Evolutionary conservation across 2,797 vertebrate species (phyloP).

Genomic region (Oophaga sylvatica): DNA sequence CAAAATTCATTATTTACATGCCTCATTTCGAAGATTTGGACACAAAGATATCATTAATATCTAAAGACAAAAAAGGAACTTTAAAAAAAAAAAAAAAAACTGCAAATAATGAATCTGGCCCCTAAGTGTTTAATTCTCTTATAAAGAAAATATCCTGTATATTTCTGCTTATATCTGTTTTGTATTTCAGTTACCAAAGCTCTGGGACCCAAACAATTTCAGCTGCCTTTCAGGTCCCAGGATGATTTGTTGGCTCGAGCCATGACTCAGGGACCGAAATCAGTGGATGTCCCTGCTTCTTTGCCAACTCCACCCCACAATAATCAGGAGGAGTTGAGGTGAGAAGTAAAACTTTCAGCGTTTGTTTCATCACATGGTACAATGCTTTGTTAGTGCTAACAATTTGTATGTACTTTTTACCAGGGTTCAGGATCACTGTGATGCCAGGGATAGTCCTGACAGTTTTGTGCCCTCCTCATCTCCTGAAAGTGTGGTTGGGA

Average conservation of each 20-base stretch:
- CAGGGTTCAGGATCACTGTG: constrained; percentile 90
- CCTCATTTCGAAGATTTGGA: too few species aligned
- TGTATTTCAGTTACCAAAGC: constrained; percentile 84
- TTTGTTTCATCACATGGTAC: not conserved
- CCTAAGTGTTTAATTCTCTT: not conserved
- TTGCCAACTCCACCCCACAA: constrained; percentile 98
- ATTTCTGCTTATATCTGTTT: not conserved
- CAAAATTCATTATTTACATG: too few species aligned
- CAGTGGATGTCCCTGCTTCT: constrained; percentile 95
- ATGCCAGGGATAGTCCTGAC: constrained; percentile 92
- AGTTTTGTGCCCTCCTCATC: constrained; percentile 98
- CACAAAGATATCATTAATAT: too few species aligned
- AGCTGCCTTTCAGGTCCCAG: constrained; percentile 90
- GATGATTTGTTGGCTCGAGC: constrained; percentile 92
- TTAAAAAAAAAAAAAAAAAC: too few species aligned
- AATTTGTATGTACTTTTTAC: not conserved
- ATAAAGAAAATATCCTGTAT: not conserved
- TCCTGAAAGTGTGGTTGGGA: constrained; percentile 94
- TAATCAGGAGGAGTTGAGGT: constrained; percentile 98
- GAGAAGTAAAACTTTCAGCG: not conserved
- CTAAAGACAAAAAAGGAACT: too few species aligned
- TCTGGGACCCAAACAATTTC: constrained; percentile 89
- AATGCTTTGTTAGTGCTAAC: not conserved
- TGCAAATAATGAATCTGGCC: too few species aligned
- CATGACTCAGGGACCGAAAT: constrained; percentile 94